These are phyloP conservation scores for Sebastes trivittatus DNA, from an alignment of 2,797 vertebrate genomes.

Conservation along the genomic window DNA sequence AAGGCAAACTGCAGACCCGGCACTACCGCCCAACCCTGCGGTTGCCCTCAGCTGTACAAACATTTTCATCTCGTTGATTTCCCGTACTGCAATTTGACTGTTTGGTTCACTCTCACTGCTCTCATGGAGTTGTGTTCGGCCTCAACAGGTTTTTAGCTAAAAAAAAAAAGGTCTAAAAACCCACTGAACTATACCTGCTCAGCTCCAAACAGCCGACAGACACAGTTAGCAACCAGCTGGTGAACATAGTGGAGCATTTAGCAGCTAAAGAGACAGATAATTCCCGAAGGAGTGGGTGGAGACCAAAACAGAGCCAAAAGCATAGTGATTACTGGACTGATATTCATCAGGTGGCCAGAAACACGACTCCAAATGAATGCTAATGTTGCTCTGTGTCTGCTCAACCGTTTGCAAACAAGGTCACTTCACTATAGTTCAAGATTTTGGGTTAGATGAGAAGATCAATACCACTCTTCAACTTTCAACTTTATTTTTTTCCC, in stretches of 20 bases:
- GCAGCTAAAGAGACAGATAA: too few species aligned
- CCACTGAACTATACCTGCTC: too few species aligned
- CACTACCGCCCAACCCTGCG: not conserved
- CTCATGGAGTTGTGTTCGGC: too few species aligned
- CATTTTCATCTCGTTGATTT: not conserved
- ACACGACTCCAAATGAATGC: not conserved
- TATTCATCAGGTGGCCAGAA: not conserved
- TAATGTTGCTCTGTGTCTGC: not conserved
- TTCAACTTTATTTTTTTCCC: too few species aligned
- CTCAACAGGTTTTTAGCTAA: too few species aligned
- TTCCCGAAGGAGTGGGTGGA: not conserved
- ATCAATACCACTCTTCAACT: not conserved
- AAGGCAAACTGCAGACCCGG: constrained; percentile 5
- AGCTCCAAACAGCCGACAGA: too few species aligned
- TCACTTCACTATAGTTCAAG: not conserved
- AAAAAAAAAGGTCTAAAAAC: too few species aligned
- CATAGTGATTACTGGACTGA: not conserved
- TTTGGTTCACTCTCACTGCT: not conserved
- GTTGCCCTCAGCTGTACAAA: too few species aligned
- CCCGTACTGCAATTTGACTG: too few species aligned
- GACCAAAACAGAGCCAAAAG: not conserved
- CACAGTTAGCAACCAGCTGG: too few species aligned
- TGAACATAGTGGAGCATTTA: too few species aligned
- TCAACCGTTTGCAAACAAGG: not conserved
- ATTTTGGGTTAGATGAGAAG: not conserved